Evolutionary conservation across 2,797 vertebrate species (phyloP).

Genomic region (Morus bassanus): DNA sequence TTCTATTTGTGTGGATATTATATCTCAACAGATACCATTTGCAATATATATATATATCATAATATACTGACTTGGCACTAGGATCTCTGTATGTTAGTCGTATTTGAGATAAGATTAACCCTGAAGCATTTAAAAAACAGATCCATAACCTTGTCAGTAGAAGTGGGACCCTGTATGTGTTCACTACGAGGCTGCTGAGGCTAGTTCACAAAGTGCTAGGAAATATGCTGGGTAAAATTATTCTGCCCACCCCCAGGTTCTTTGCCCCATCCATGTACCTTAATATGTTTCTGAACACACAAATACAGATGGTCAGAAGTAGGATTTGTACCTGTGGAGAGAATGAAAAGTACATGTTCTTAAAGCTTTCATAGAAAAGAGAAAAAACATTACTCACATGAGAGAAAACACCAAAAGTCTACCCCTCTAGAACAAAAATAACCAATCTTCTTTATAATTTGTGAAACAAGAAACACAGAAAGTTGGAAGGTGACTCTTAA

Average conservation of each 20-base stretch:
- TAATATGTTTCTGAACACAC: not conserved
- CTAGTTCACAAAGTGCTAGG: not conserved
- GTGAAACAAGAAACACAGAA: not conserved
- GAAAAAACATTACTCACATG: not conserved
- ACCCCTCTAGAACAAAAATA: not conserved
- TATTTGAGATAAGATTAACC: constrained; percentile 9
- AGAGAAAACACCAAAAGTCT: not conserved
- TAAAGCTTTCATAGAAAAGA: not conserved
- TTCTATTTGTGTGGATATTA: not conserved
- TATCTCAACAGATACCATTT: not conserved
- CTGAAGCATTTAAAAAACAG: not conserved
- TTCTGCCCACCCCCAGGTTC: not conserved
- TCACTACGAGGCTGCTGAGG: not conserved
- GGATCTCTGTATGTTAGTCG: not conserved
- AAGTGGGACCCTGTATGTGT: not conserved
- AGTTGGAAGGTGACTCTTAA: not conserved
- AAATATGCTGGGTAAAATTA: not conserved
- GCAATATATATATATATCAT: not conserved
- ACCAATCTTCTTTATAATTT: not conserved
- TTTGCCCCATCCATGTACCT: not conserved
- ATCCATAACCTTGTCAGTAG: not conserved
- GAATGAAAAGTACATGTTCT: not conserved
- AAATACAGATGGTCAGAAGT: not conserved
- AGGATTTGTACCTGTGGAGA: not conserved
- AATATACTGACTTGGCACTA: not conserved